Evolutionary conservation across 37 sponge, comb jelly and placozoan species (phyloP), one percentile per base, ranked within the genome.

Genomic region (Tethya wilhelma): DNA sequence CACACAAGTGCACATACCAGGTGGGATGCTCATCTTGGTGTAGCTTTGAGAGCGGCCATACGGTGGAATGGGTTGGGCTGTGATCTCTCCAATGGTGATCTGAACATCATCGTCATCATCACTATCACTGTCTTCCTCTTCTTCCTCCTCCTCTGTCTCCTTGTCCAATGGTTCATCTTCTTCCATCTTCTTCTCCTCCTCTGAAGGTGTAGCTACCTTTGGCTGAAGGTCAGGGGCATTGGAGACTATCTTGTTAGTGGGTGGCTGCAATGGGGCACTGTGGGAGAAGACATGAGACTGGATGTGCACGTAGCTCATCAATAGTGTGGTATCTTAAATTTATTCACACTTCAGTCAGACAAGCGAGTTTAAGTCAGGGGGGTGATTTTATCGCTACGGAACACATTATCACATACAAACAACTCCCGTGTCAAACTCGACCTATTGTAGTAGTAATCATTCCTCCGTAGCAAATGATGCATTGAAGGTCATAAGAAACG

Each of bases 61-160:
- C 19, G 59, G 25, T 6, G 45, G 33, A 28, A 44, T 32, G 4
- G 68, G 67, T 0, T 17, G 40, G 14, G 67, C 79, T 72, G 81
- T 78, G 38, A 95, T 92, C 64, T 89, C 84, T 34, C 93, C 96
- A 67, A 96, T 92, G 12, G 81, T 82, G 22, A 96, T 96, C 80
- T 96, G 90, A 38, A 93, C 90, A 83, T 96, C 97, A 76, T 93
- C 94, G n/a, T n/a, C n/a, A 26, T 93, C 94, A 67, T 83, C 85
- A 40, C 67, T 67, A 37, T 71, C 68, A 56, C 64, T 59, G 4
- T 71, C 77, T 9, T 72, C 85, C 26, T 84, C 85, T 39, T 43
- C 81, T 19, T 66, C 80, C 39, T 69, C 67, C 64, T 55, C 84
- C 71, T 71, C 74, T 67, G 74, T 63, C 1, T 41, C 55, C 57